These are phyloP conservation scores for Rachycentron canadum DNA, from an alignment of 2,797 vertebrate genomes.

Conservation along the genomic window DNA sequence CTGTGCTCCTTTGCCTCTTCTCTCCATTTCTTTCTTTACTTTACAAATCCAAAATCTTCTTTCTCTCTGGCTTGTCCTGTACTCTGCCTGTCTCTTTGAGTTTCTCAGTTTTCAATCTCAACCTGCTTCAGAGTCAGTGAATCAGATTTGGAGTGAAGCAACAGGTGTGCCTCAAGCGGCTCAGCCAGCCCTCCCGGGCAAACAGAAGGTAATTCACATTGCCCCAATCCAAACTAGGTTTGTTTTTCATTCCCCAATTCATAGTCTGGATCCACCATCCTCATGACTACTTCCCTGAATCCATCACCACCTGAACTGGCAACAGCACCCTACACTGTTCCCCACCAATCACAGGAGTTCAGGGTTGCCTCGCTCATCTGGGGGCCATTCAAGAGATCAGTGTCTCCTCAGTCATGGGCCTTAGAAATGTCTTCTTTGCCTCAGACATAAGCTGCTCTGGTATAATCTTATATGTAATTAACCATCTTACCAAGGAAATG, in stretches of 20 bases:
- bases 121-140: slow-evolving; percentile 51
- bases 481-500: slow-evolving; percentile 7
- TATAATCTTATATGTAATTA: slow-evolving; percentile 12
- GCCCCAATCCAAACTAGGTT: slow-evolving; percentile 8
- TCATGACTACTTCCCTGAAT: neutral
- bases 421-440: slow-evolving; percentile 21
- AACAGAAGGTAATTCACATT: slow-evolving; percentile 50
- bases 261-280: neutral
- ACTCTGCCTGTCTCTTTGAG: slow-evolving; percentile 29
- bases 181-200: slow-evolving; percentile 6
- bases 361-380: slow-evolving; percentile 14
- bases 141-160: slow-evolving; percentile 35
- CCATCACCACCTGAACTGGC: slow-evolving; percentile 13
- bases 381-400: slow-evolving; percentile 20
- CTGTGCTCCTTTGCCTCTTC: neutral
- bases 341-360: slow-evolving; percentile 8
- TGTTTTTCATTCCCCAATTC: neutral
- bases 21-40: neutral
- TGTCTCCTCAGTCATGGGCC: slow-evolving; percentile 8
- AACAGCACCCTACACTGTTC: neutral
- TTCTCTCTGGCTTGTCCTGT: slow-evolving; percentile 34
- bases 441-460: slow-evolving; percentile 29
- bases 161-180: slow-evolving; percentile 52
- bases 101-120: slow-evolving; percentile 51
- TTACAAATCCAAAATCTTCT: neutral